Evolutionary conservation across 2,113 vertebrate species (phyloP), one percentile per base, ranked within the genome.

Genomic region (Planiliza haematocheilus): DNA sequence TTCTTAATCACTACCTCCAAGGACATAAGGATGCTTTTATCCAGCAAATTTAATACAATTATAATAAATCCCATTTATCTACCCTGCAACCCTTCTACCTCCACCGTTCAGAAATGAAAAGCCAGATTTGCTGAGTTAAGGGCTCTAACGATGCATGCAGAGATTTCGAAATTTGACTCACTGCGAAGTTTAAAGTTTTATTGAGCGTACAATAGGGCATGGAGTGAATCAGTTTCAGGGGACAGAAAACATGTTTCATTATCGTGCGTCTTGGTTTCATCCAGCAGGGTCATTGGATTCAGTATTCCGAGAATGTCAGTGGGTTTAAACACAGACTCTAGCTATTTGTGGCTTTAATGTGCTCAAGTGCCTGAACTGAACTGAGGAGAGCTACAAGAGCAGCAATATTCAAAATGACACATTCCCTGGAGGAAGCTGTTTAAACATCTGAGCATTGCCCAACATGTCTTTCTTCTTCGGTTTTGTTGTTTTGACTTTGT

Each of bases 401-500:
- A 81, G 65, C 79, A 56, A 81, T 73, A 84, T 82, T 83, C 50
- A 30, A 61, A 75, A 86, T 82, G 70, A 88, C 82, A 83, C 81
- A 79, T 69, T 81, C 80, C 73, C 74, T 7, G 9, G 62, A 80
- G 72, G 62, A 87, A 80, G 83, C 38, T 60, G 64, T 79, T 86
- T 73, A 86, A 89, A 81, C 77, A 82, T 90, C 73, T 71, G 70
- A 82, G 60, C 55, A 37, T 89, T 90, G 75, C 86, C 80, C 82
- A 83, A 86, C 83, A 77, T 65, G 57, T 74, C 76, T 89, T 82
- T 89, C 67, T 87, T 81, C 76, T 82, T 62, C 66, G 65, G 49
- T 77, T 90, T 77, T 86, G 68, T 82, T 87, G 84, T 88, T 91
- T 89, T 80, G 83, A 84, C 86, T 89, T 87, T 91, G 90, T 92